These are phyloP conservation scores for Desmodus rotundus DNA, from an alignment of 2,113 vertebrate genomes.

Conservation along the genomic window DNA sequence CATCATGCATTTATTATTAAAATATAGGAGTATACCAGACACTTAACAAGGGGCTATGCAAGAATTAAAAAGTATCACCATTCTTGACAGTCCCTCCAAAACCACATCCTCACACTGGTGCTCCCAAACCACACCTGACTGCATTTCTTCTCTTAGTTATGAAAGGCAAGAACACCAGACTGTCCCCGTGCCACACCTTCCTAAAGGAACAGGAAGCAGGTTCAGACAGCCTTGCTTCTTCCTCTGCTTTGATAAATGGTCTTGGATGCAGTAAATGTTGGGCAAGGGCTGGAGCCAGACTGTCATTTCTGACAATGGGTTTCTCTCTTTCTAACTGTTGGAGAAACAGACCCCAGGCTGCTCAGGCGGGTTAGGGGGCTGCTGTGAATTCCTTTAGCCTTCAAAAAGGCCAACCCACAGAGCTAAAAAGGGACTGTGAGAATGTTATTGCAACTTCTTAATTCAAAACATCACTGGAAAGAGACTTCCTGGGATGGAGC, in stretches of 20 bases:
- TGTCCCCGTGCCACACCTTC: background rate
- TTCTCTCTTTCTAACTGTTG: background rate
- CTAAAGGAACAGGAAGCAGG: conserved; percentile 36
- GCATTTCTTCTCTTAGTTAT: conserved; percentile 55
- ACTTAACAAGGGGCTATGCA: background rate
- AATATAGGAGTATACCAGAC: background rate
- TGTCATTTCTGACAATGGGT: conserved; percentile 5
- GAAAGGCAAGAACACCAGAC: conserved; percentile 43
- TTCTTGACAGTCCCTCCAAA: background rate
- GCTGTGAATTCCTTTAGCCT: conserved; percentile 56
- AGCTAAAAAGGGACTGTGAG: conserved; percentile 53
- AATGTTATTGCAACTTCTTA: conserved; percentile 57
- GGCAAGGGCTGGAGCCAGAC: conserved; percentile 19
- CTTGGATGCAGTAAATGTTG: conserved; percentile 32
- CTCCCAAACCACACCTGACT: background rate
- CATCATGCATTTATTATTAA: background rate
- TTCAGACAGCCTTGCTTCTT: conserved; percentile 43
- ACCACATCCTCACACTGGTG: background rate
- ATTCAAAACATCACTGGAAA: conserved; percentile 57
- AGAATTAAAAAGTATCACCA: background rate
- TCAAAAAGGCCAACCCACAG: conserved; percentile 32
- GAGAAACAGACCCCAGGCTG: conserved; percentile 30
- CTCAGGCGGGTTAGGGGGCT: conserved; percentile 11
- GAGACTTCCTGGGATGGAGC: conserved; percentile 47
- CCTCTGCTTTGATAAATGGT: conserved; percentile 59